Evolutionary conservation across 2,797 vertebrate species (phyloP).

Genomic region (Sebastolobus altivelis): DNA sequence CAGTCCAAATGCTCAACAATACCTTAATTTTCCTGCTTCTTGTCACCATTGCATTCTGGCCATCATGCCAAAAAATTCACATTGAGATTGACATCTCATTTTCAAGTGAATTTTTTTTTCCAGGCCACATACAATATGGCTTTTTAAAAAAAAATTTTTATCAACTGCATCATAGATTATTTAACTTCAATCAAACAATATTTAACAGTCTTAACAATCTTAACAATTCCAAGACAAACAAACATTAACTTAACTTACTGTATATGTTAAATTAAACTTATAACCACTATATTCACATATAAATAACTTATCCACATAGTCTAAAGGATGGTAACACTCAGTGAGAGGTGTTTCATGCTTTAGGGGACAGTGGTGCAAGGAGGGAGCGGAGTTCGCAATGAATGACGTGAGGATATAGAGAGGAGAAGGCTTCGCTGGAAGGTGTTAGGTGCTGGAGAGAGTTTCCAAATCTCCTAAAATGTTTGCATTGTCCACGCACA

Average conservation of each 20-base stretch:
- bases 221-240: conserved; percentile 50
- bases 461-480: conserved; percentile 15
- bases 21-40: conserved; percentile 5
- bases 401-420: conserved; percentile 48
- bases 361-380: conserved; percentile 43
- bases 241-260: conserved; percentile 53
- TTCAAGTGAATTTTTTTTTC: conserved; percentile 66
- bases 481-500: conserved; percentile 25
- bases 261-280: conserved; percentile 68
- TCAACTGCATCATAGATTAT: conserved; percentile 7
- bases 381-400: conserved; percentile 51
- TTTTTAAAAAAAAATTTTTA: no score
- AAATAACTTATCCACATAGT: conserved; percentile 59
- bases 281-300: conserved; percentile 40
- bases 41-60: conserved; percentile 32
- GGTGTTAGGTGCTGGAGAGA: conserved; percentile 10
- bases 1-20: conserved; percentile 28
- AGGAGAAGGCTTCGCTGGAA: conserved; percentile 36
- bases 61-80: conserved; percentile 50
- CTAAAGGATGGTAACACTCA: conserved; percentile 70
- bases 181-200: conserved; percentile 34
- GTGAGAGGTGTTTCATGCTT: conserved; percentile 74
- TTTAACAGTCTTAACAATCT: conserved; percentile 42
- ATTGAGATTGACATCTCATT: conserved; percentile 74
- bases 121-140: conserved; percentile 36